Evolutionary conservation across 1,140 invertebrate species (phyloP), one percentile per base, ranked within the genome.

Genomic region (Camponotus floridanus): DNA sequence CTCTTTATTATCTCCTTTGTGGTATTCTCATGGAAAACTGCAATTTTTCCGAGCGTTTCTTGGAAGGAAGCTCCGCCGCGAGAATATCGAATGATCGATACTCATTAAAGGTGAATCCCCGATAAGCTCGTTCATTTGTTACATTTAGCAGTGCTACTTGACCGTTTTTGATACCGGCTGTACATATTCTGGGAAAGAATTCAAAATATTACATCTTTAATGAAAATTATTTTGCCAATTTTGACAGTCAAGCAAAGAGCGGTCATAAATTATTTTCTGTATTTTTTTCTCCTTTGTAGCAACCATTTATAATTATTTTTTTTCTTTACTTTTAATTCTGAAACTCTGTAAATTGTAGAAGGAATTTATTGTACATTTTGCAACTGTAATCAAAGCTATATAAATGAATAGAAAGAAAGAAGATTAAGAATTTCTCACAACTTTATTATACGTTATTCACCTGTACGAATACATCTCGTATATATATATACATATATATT

Each of bases 121-220:
- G 79, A 83, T 83, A 83, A 83, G 67, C 31, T 59, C 55, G 68
- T 74, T 74, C 79, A 74, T 83, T 74, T 57, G 79, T 83, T 83
- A 83, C 62, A 83, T 83, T 83, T 74, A 83, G 13, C 79, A n/a
- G n/a, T 36, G 55, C 55, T 55, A 81, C 79, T 83, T 83, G 79
- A 83, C 68, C 79, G n/a, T 73, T 45, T 33, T 48, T 68, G 15
- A 13, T 26, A 39, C 18, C 36, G 11, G 18, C n/a, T 45, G 68
- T 55, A 74, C 31, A 57, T 80, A 68, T 57, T 74, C 36, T 73
- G 11, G 31, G 31, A 1, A 21, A 73, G 48, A 36, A 81, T 71
- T 71, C 79, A 13, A 18, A 42, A n/a, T 48, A 83, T 13, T 33
- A 31, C n/a, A 39, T 73, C 13, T 18, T 26, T 83, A 74, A 83